Base-by-base conservation (phyloP, 1,140 invertebrate genomes). In the Riptortus pedestris region DNA sequence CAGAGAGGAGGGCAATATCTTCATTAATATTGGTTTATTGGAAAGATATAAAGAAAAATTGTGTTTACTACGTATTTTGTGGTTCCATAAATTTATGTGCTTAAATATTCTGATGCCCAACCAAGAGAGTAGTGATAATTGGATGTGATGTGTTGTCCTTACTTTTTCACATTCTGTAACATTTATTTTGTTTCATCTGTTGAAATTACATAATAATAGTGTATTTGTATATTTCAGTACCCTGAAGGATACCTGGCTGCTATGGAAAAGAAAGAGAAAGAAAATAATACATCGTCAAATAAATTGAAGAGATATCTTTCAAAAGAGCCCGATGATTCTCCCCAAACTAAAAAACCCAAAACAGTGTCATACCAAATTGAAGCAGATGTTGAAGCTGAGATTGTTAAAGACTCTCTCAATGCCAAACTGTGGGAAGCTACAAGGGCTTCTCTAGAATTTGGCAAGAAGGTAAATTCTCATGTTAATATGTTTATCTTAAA, bases 191-290 rank as follows among this genome's bases (percentile, higher is more conserved):
- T n/a, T n/a, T n/a, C n/a, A n/a, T n/a, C n/a, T n/a, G n/a, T n/a
- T n/a, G n/a, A n/a, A n/a, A n/a, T n/a, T n/a, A n/a, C n/a, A n/a
- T n/a, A n/a, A n/a, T n/a, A n/a, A n/a, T n/a, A n/a, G n/a, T n/a
- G n/a, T n/a, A n/a, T n/a, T n/a, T n/a, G n/a, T n/a, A n/a, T n/a
- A n/a, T 69, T 70, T 57, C 65, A 85, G 83, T 88, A 87, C 75
- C 87, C 87, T 14, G 85, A 87, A 51, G 86, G 86, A n/a, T 88
- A 87, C 72, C 70, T 85, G 22, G 85, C 88, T 73, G 80, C 81
- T 1, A 78, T 83, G 69, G 79, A 79, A 65, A 72, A 73, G 38
- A 71, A 71, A 63, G 66, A 72, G 68, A 70, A 59, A 61, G 38
- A 18, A 71, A 75, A 60, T 66, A 75, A 60, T 66, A 57, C 28